Conservation (phyloP, 2,797 vertebrate genomes). For the Pitangus sulphuratus region DNA sequence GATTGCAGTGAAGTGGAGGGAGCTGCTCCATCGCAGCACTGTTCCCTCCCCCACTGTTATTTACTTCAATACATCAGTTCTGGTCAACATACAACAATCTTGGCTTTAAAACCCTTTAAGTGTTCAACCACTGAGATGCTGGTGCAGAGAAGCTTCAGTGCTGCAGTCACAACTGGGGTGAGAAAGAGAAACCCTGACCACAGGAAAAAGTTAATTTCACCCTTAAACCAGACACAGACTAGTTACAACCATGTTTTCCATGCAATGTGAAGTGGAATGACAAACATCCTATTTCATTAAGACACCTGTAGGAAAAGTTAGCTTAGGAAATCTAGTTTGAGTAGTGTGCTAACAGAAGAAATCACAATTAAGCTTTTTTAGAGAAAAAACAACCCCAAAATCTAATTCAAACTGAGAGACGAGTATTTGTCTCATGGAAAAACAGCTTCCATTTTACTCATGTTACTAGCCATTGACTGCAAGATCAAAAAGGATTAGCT, state of each 20-base stretch:
- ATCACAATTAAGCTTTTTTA: background rate
- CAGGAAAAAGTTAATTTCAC: background rate
- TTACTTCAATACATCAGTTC: background rate
- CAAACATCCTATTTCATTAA: background rate
- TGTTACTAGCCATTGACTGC: background rate
- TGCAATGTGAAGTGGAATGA: background rate
- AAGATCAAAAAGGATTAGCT: background rate
- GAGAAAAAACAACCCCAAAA: background rate
- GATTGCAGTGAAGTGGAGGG: background rate
- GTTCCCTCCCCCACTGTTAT: accelerated
- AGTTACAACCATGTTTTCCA: background rate
- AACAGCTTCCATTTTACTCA: background rate
- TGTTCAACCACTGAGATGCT: background rate
- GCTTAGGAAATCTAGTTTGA: background rate
- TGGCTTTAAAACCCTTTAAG: background rate
- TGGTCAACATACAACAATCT: background rate
- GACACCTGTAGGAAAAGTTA: background rate
- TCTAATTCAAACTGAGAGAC: background rate
- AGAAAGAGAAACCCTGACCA: background rate
- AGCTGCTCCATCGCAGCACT: background rate
- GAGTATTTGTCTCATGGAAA: background rate
- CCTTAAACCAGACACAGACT: background rate
- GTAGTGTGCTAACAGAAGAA: background rate
- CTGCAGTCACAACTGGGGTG: background rate
- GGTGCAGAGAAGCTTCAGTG: background rate